Conservation (phyloP, 2,113 vertebrate genomes). For the Opisthocomus hoazin region DNA sequence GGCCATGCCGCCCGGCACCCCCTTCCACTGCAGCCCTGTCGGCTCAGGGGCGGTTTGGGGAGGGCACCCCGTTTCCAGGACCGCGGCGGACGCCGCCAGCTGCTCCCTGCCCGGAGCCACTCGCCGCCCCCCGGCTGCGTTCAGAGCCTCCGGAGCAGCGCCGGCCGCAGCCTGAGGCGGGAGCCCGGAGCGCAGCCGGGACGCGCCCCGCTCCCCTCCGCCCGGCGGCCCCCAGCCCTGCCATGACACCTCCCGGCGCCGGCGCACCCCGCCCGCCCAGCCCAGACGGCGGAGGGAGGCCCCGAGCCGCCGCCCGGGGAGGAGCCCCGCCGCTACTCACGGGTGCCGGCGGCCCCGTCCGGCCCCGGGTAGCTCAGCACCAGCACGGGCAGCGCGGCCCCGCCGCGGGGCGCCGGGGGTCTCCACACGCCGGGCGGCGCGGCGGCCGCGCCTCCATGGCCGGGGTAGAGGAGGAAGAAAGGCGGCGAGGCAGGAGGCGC, state of each 20-base stretch:
- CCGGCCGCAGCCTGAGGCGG: not conserved
- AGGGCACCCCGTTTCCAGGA: not conserved
- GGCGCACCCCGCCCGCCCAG: not conserved
- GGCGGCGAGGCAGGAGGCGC: slow-evolving; percentile 60
- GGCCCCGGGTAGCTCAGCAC: slow-evolving; percentile 61
- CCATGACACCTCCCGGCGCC: not conserved
- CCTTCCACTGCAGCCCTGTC: not conserved
- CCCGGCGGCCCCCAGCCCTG: not conserved
- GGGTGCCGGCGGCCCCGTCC: not conserved
- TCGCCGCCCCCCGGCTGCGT: not conserved
- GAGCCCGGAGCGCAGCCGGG: not conserved
- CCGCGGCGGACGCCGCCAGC: not conserved
- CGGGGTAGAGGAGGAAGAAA: slow-evolving; percentile 73
- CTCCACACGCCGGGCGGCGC: slow-evolving; percentile 50
- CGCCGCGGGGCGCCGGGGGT: slow-evolving; percentile 59
- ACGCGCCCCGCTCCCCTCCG: no score
- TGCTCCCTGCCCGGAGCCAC: not conserved
- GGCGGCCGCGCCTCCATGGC: slow-evolving; percentile 60
- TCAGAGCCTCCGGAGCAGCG: not conserved
- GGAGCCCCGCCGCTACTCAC: slow-evolving; percentile 49
- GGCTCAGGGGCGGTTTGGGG: not conserved
- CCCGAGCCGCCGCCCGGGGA: not conserved
- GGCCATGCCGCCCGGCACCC: not conserved
- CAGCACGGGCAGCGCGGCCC: slow-evolving; percentile 57
- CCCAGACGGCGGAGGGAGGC: no score